These are phyloP conservation scores for Acanthaster planci DNA, from an alignment of 35 echinoderm and acorn worm species.

Conservation along the genomic window DNA sequence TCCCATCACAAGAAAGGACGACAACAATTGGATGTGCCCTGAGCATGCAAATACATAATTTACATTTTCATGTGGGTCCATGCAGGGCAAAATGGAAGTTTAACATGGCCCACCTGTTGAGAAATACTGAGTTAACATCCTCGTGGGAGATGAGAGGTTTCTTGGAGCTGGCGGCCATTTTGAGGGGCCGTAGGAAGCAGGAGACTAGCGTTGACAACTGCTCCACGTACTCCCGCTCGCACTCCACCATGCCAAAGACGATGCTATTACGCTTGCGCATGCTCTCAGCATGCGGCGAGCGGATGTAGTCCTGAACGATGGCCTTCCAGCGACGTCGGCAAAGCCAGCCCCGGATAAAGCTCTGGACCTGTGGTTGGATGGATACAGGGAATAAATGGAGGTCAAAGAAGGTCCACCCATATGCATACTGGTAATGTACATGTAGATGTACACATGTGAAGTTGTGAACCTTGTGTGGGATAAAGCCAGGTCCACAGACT, in stretches of 20 bases:
- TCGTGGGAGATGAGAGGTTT: constrained; percentile 96
- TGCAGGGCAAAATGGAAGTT: too few species aligned
- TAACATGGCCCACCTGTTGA: constrained; percentile 78
- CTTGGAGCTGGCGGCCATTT: constrained; percentile 99
- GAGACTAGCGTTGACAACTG: constrained; percentile 93
- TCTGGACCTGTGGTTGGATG: constrained; percentile 76
- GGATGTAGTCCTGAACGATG: constrained; percentile 98
- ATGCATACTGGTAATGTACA: not conserved
- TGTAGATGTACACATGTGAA: not conserved
- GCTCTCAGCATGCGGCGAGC: constrained; percentile 95
- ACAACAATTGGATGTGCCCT: too few species aligned
- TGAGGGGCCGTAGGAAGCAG: constrained; percentile 91
- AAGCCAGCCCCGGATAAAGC: constrained; percentile 95
- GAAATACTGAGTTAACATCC: constrained; percentile 97
- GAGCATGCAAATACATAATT: too few species aligned
- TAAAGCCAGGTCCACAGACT: too few species aligned
- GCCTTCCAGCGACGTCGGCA: constrained; percentile 93
- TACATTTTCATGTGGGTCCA: too few species aligned
- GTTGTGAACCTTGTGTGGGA: too few species aligned
- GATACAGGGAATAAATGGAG: not conserved
- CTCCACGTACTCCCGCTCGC: constrained; percentile 96
- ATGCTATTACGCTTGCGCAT: constrained; percentile 98
- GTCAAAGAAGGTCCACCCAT: not conserved
- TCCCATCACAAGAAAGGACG: too few species aligned
- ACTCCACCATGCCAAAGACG: constrained; percentile 97